A percentile compares a stretch with the other conserved stretches of the same genome.
Evolutionary conservation across 2,888 invertebrate genomes (phyloP).

Genomic region (Scrobipalpa costella): DNA sequence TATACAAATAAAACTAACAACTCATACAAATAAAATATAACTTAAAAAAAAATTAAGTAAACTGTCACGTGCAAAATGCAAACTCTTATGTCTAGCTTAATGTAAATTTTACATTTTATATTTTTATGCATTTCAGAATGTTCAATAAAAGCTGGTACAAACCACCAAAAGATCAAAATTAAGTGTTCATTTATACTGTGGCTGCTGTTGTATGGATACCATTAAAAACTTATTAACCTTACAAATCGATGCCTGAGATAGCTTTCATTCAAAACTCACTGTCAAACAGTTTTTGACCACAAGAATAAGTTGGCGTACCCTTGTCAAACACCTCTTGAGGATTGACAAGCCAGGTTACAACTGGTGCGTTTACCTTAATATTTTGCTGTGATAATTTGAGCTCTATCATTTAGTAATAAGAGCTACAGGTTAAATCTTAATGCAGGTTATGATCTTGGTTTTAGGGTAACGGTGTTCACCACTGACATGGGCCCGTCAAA

Average conservation of each 20-base stretch:
- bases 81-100: no score
- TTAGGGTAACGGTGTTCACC: conserved; percentile 36
- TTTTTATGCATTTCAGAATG: no score
- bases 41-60: no score
- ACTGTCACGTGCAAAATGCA: no score
- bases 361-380: conserved; percentile 26
- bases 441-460: background rate
- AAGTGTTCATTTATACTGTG: conserved; percentile 3
- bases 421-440: no score
- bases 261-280: conserved; percentile 20
- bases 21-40: no score
- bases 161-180: conserved; percentile 4
- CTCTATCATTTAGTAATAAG: background rate
- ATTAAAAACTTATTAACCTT: conserved; percentile 22
- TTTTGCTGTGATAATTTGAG: background rate
- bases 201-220: conserved; percentile 8
- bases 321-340: conserved; percentile 41
- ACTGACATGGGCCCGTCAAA: conserved; percentile 42
- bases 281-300: conserved; percentile 27
- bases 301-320: conserved; percentile 32
- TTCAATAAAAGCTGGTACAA: no score
- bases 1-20: no score
- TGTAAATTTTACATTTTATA: no score
- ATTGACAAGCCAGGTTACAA: conserved; percentile 44
- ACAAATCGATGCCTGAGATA: conserved; percentile 19